Percentiles rank a stretch among this genome's conserved stretches.
Conservation (phyloP, 37 sponge, comb jelly and placozoan species). For the Beroe ovata region DNA sequence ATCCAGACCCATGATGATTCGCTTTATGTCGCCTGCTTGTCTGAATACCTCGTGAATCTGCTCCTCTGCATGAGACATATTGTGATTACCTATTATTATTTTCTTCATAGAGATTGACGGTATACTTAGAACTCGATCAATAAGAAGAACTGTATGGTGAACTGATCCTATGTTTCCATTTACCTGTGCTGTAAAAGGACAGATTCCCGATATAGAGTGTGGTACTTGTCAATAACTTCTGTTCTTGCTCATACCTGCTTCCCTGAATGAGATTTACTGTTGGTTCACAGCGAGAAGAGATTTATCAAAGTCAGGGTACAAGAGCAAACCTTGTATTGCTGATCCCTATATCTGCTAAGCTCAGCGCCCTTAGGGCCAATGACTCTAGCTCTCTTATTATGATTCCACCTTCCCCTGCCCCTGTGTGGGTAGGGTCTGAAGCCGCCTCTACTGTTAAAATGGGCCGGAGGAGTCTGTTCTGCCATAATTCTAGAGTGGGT, state of each 20-base stretch:
- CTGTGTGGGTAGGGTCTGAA: slow-evolving; percentile 44
- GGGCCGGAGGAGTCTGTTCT: slow-evolving; percentile 10
- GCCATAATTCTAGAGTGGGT: no score
- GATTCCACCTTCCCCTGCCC: slow-evolving; percentile 46
- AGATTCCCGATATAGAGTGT: slow-evolving; percentile 97
- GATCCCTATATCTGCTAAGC: slow-evolving; percentile 58
- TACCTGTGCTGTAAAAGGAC: slow-evolving; percentile 88
- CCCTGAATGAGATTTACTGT: slow-evolving; percentile 76
- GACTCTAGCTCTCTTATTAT: slow-evolving; percentile 19
- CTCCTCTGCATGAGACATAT: slow-evolving; percentile 78
- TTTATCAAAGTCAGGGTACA: no score
- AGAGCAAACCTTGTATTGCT: slow-evolving; percentile 56
- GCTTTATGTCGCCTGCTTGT: slow-evolving; percentile 94
- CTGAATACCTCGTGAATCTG: slow-evolving; percentile 96
- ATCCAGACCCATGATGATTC: slow-evolving; percentile 98
- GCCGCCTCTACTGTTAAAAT: not conserved
- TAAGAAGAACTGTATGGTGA: no score
- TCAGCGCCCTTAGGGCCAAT: slow-evolving; percentile 59
- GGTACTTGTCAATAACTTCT: slow-evolving; percentile 69
- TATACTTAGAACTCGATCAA: no score
- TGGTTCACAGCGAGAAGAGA: no score
- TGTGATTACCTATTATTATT: no score
- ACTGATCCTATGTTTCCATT: no score
- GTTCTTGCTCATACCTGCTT: slow-evolving; percentile 74
- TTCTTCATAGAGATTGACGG: no score